phyloP scores from a whole-genome alignment of 2,888 invertebrate species.

The Andricus quercusramuli region DNA sequence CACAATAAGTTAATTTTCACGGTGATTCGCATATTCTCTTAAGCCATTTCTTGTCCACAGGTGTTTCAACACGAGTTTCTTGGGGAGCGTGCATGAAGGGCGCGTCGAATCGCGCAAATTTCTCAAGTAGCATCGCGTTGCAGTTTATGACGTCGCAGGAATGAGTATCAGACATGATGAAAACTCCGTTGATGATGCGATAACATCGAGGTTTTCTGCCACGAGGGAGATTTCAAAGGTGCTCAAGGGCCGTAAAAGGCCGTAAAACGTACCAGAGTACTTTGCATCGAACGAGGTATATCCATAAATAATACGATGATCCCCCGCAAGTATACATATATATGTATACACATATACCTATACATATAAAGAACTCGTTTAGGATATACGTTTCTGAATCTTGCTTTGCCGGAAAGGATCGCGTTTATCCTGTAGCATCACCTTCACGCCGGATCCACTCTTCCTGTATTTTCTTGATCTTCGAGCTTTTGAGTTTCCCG shows the following conservation, averaged over 20 bases:
- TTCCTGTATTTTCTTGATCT: conserved; percentile 41
- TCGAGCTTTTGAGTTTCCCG: conserved; percentile 60
- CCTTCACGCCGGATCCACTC: conserved; percentile 57
- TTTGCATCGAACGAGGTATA: conserved; percentile 6
- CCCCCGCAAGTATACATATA: not conserved
- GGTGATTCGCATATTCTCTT: conserved; percentile 27
- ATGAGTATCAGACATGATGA: conserved; percentile 27
- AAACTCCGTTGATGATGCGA: conserved; percentile 29
- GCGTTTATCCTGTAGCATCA: conserved; percentile 64
- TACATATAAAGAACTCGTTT: not conserved
- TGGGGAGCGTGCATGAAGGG: conserved; percentile 22
- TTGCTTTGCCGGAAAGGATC: conserved; percentile 63
- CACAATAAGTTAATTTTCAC: conserved; percentile 20
- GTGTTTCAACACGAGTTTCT: conserved; percentile 16
- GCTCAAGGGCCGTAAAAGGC: not conserved
- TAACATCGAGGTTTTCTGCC: not conserved
- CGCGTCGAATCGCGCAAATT: conserved; percentile 19
- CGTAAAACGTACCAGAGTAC: not conserved
- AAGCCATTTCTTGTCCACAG: conserved; percentile 2
- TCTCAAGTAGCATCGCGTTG: conserved; percentile 36
- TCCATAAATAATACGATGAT: conserved; percentile 16
- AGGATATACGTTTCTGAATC: conserved; percentile 46
- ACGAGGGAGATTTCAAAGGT: not conserved
- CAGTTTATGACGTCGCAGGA: conserved; percentile 23
- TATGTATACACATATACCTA: not conserved